Base-by-base conservation (phyloP, 35 echinoderm and acorn worm species). In the Stichopus chloronotus region DNA sequence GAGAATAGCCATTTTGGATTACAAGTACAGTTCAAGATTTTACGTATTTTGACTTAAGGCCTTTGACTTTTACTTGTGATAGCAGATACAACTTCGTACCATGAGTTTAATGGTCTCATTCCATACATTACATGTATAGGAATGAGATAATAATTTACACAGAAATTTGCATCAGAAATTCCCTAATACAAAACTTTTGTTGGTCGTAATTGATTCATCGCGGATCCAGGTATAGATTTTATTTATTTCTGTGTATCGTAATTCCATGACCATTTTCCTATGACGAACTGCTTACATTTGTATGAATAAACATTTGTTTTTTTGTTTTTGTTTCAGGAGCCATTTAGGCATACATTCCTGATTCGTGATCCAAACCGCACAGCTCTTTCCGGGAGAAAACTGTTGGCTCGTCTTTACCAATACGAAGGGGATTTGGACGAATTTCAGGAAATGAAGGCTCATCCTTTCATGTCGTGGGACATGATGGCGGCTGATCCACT, bases 401-500 rank as follows among this genome's bases (percentile, higher is more conserved):
- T 89, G 3, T 3, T 89, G 14, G 52, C 52, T 52, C 59, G 71
- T 71, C 43, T 89, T 19, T 89, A 89, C 61, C 23, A 89, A 23
- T 74, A 43, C 25, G 60, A 74, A 71, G 65, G 65, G 14, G 87
- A 89, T 3, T 58, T 58, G 55, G 82, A 85, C 58, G 22, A 89
- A 23, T 89, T 89, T 55, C 6, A 7, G 17, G 87, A 89, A 63
- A 22, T 89, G 59, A 55, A 23, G 10, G 65, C 12, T 0, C 87
- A 89, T 71, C 87, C 87, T 1, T 89, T 89, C 61, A 74, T 89
- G 59, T 58, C 20, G 0, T 89, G 87, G 87, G 87, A 89, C 7
- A 89, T 63, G 23, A 59, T 89, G 30, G 53, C 59, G 5, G 59
- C 11, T 20, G 87, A 89, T 52, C 87, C 87, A 43, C 87, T 89